Conservation (phyloP, 1,140 invertebrate genomes). For the Campoletis sonorensis region DNA sequence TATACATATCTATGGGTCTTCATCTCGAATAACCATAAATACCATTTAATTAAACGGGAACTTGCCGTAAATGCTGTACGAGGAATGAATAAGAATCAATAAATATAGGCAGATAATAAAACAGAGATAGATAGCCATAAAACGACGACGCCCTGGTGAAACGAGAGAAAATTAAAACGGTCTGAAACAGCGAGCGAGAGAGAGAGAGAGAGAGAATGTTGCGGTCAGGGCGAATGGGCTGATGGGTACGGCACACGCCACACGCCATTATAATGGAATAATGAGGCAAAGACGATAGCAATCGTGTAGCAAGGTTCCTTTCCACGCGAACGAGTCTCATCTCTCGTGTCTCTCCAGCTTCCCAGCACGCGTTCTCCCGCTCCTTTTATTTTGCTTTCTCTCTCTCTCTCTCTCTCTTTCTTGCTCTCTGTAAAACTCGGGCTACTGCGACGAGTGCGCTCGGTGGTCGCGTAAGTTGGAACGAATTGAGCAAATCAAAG, state of each 20-base stretch:
- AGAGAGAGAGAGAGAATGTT: conserved; percentile 38
- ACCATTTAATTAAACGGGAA: conserved; percentile 18
- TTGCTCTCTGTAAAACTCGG: conserved; percentile 29
- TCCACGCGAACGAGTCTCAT: conserved; percentile 59
- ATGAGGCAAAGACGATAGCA: conserved; percentile 74
- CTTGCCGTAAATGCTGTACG: conserved; percentile 39
- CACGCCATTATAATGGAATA: conserved; percentile 75
- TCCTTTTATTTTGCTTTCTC: conserved; percentile 24
- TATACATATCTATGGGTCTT: neutral
- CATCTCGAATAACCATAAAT: conserved; percentile 28
- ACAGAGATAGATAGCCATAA: conserved; percentile 36
- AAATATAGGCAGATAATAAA: conserved; percentile 37
- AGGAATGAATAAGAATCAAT: conserved; percentile 53
- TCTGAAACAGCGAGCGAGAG: neutral
- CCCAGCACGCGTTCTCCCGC: conserved; percentile 56
- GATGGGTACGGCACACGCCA: conserved; percentile 72
- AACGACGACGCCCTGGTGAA: conserved; percentile 44
- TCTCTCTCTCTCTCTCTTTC: conserved; percentile 18
- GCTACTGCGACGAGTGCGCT: conserved; percentile 9
- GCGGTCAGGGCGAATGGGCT: conserved; percentile 64
- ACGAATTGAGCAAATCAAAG: conserved; percentile 76
- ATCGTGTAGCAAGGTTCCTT: conserved; percentile 68
- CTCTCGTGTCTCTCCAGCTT: conserved; percentile 60
- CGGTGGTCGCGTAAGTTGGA: conserved; percentile 60
- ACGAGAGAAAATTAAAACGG: conserved; percentile 31